Evolutionary conservation across 2,113 vertebrate genomes (phyloP).

Genomic region (Nothobranchius kuhntae): DNA sequence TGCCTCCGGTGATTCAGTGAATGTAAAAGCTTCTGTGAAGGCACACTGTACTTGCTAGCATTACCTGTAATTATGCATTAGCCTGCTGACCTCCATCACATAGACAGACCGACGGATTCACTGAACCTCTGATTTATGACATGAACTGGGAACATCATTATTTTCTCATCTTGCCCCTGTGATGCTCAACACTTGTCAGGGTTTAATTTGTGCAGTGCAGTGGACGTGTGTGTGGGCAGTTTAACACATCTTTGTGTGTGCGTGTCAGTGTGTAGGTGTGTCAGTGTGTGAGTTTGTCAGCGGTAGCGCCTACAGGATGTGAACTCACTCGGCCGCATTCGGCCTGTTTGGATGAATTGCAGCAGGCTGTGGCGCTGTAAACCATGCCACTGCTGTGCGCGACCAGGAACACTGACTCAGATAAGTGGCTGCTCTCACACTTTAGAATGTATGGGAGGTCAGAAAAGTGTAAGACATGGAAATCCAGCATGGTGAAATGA

Average conservation of each 20-base stretch:
- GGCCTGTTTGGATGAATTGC: constrained; percentile 56
- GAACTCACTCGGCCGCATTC: constrained; percentile 45
- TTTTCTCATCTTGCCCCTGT: constrained; percentile 37
- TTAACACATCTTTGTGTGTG: constrained; percentile 48
- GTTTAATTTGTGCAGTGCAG: constrained; percentile 22
- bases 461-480: constrained; percentile 57
- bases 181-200: constrained; percentile 54
- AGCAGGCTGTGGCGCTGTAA: constrained; percentile 49
- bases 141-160: constrained; percentile 49
- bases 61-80: constrained; percentile 38
- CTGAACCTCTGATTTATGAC: constrained; percentile 36
- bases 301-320: constrained; percentile 55
- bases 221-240: constrained; percentile 33
- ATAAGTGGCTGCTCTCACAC: constrained; percentile 59
- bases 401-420: constrained; percentile 68
- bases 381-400: constrained; percentile 40
- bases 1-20: constrained; percentile 7
- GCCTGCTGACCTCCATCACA: constrained; percentile 33
- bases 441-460: constrained; percentile 54
- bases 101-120: constrained; percentile 33
- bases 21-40: constrained; percentile 16
- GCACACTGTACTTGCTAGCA: constrained; percentile 21
- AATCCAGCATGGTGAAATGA: constrained; percentile 50
- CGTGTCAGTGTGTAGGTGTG: constrained; percentile 57
- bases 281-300: constrained; percentile 60